phyloP scores from a whole-genome alignment of 1,140 invertebrate genomes.

The Lucilia sericata region DNA sequence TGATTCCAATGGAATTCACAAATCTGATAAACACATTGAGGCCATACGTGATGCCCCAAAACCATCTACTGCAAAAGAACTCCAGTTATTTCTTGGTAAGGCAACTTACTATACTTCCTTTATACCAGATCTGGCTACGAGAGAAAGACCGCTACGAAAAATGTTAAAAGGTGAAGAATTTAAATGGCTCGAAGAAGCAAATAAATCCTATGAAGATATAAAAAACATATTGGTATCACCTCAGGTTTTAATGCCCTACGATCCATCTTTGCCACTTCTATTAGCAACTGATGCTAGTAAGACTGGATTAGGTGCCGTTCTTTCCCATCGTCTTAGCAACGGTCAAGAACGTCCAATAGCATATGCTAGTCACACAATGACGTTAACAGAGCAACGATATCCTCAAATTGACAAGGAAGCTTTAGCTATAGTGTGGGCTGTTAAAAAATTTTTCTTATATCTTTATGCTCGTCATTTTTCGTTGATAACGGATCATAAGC shows the following conservation, averaged over 20 bases:
- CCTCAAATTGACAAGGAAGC: not conserved
- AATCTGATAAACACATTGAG: too few species aligned
- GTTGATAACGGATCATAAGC: too few species aligned
- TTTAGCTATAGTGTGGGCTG: too few species aligned
- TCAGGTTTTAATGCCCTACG: too few species aligned
- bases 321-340: slow-evolving; percentile 1
- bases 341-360: slow-evolving; percentile 27
- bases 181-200: not conserved
- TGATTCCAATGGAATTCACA: too few species aligned
- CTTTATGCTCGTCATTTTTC: too few species aligned
- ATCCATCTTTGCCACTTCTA: slow-evolving; percentile 33
- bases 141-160: too few species aligned
- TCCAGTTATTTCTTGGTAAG: not conserved
- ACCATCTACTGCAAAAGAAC: too few species aligned
- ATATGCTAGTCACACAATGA: slow-evolving; percentile 53
- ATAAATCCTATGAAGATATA: slow-evolving; percentile 19
- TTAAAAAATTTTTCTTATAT: too few species aligned
- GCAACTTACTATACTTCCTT: slow-evolving; percentile 6
- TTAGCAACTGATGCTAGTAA: slow-evolving; percentile 33
- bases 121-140: slow-evolving; percentile 30
- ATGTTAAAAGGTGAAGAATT: slow-evolving; percentile 28
- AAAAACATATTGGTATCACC: not conserved
- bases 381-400: slow-evolving; percentile 67
- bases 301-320: not conserved
- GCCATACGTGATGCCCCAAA: too few species aligned